Evolutionary conservation across 2,113 vertebrate genomes (phyloP).

Genomic region (Malurus cyaneus): DNA sequence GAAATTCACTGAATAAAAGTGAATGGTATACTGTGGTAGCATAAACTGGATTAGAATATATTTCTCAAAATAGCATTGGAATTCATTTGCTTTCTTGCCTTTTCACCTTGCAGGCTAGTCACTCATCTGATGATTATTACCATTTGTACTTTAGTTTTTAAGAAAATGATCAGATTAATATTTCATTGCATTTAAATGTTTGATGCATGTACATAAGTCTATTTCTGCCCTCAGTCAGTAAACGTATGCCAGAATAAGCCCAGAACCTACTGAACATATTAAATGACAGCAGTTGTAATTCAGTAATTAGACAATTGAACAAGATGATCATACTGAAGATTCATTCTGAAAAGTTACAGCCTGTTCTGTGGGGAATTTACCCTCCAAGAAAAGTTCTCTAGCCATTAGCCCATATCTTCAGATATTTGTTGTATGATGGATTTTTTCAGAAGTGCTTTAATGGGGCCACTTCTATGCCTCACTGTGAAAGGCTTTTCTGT

Average conservation of each 20-base stretch:
- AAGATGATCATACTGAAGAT: not conserved
- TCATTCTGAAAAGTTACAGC: not conserved
- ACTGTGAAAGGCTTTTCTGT: not conserved
- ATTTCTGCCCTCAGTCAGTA: not conserved
- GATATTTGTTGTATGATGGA: not conserved
- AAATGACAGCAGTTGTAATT: not conserved
- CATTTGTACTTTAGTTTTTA: not conserved
- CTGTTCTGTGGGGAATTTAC: not conserved
- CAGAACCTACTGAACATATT: not conserved
- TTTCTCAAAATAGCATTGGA: not conserved
- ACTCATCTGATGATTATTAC: not conserved
- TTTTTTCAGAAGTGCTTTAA: not conserved
- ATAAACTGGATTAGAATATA: not conserved
- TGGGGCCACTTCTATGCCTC: not conserved
- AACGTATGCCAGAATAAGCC: not conserved
- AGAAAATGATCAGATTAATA: not conserved
- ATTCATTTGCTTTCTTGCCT: not conserved
- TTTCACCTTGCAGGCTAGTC: not conserved
- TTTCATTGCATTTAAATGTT: not conserved
- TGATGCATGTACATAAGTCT: not conserved
- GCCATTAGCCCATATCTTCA: not conserved
- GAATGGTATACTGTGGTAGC: rapidly evolving
- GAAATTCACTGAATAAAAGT: not conserved
- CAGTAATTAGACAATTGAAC: not conserved
- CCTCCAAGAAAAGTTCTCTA: not conserved